Conservation (phyloP, 1,140 invertebrate genomes). For the Monomorium pharaonis region DNA sequence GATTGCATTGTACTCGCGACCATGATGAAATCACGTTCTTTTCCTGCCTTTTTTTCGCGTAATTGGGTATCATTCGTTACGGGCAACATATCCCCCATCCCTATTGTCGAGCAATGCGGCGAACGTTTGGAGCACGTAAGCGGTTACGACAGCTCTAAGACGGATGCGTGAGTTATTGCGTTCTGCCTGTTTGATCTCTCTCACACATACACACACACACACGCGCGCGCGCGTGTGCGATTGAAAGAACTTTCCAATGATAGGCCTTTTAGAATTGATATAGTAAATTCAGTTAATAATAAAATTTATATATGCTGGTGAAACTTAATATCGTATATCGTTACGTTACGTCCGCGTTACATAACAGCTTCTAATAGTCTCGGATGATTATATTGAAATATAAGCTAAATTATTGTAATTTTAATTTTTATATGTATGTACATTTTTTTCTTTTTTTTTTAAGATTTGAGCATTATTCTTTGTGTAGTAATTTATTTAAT, state of each 20-base stretch:
- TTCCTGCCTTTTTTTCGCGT: constrained; percentile 55
- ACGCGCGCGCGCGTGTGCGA: not conserved
- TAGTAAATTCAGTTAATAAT: not conserved
- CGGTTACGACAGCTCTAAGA: constrained; percentile 44
- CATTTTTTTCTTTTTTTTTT: too few species aligned
- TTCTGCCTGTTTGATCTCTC: constrained; percentile 24
- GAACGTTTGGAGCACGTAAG: constrained; percentile 46
- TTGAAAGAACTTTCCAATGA: constrained; percentile 32
- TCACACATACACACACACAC: too few species aligned
- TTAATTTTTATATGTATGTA: not conserved
- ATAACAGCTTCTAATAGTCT: not conserved
- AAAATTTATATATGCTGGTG: not conserved
- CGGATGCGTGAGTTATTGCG: constrained; percentile 45
- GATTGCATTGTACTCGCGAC: constrained; percentile 52
- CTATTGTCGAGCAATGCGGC: constrained; percentile 38
- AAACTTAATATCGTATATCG: not conserved
- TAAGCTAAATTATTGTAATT: not conserved
- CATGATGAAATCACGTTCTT: constrained; percentile 55
- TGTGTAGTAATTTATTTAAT: not conserved
- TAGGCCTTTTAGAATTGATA: constrained; percentile 12
- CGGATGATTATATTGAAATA: not conserved
- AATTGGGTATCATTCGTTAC: constrained; percentile 57
- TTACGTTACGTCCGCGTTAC: not conserved
- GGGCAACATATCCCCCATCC: constrained; percentile 29
- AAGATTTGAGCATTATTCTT: not conserved